Conservation (phyloP, 2,113 vertebrate species). For the Dicrurus megarhynchus region DNA sequence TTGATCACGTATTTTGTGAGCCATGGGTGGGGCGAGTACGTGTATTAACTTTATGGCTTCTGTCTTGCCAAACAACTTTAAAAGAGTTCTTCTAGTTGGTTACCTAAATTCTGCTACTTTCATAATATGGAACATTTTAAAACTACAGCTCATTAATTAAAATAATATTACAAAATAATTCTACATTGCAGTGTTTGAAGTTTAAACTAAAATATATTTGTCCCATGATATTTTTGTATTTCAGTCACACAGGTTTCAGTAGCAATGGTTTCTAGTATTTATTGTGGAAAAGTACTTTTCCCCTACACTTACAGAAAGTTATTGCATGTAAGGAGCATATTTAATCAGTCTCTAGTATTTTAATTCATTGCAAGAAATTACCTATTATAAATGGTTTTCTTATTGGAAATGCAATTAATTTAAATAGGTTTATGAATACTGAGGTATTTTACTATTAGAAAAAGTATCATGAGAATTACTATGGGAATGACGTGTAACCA, state of each 20-base stretch:
- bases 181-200: neutral
- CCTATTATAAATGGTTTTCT: neutral
- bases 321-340: neutral
- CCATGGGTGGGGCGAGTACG: neutral
- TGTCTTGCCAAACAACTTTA: neutral
- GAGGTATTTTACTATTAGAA: neutral
- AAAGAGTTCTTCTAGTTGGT: neutral
- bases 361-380: neutral
- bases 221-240: neutral
- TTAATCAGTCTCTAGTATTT: neutral
- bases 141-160: neutral
- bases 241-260: neutral
- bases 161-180: neutral
- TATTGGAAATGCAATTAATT: neutral
- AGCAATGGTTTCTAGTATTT: neutral
- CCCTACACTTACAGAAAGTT: neutral
- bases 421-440: neutral
- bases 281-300: neutral
- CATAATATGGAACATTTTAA: neutral
- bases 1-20: neutral
- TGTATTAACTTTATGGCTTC: neutral
- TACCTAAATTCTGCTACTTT: neutral
- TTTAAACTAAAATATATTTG: neutral
- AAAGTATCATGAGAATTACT: neutral
- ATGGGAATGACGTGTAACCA: neutral